phyloP scores from a whole-genome alignment of 2,113 vertebrate species.

The Mastomys coucha region DNA sequence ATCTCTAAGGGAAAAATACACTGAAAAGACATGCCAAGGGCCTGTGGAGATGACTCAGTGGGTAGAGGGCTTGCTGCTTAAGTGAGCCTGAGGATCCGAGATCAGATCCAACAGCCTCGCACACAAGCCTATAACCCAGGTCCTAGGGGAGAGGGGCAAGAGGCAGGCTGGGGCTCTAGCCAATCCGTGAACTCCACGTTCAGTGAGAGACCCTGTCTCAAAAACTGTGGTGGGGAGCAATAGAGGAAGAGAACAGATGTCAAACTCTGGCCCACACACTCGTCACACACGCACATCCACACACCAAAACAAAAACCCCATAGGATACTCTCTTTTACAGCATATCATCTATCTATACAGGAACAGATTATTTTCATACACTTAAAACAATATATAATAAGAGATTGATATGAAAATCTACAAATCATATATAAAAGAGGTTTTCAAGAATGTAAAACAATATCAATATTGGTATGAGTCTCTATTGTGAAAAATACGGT shows the following conservation, averaged over 20 bases:
- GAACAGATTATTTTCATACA: neutral
- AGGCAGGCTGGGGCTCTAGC: neutral
- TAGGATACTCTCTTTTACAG: neutral
- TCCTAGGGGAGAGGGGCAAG: neutral
- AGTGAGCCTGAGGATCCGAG: neutral
- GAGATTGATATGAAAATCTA: neutral
- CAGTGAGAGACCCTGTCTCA: neutral
- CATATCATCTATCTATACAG: neutral
- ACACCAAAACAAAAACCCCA: neutral
- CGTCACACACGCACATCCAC: neutral
- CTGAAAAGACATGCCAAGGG: neutral
- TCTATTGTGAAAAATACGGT: conserved; percentile 12
- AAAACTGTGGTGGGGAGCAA: neutral
- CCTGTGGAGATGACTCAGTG: neutral
- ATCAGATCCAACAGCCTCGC: neutral
- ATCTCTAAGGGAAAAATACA: neutral
- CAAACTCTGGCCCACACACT: no score
- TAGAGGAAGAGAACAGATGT: neutral
- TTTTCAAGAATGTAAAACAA: conserved; percentile 27
- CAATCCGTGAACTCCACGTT: neutral
- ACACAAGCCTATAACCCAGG: neutral
- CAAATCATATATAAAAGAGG: neutral
- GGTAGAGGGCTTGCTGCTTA: neutral
- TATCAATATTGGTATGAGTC: neutral
- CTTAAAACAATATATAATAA: neutral